Conservation (phyloP, 2,113 vertebrate species). For the Promerops cafer region DNA sequence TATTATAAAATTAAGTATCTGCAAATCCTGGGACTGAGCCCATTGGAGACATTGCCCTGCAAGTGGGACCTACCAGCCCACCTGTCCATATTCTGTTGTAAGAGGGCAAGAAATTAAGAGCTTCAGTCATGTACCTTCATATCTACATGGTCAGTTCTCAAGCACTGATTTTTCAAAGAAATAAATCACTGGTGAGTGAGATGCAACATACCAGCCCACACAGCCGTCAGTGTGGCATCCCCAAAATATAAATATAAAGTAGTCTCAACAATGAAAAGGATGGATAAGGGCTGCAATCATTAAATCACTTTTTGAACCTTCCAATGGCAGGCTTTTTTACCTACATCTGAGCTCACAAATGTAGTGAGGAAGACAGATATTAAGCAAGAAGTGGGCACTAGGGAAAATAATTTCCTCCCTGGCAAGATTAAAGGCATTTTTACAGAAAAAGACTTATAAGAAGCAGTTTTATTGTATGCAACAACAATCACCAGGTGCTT, state of each 20-base stretch:
- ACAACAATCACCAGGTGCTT: not conserved
- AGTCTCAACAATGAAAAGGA: not conserved
- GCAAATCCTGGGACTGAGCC: not conserved
- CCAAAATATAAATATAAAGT: not conserved
- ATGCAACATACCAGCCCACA: not conserved
- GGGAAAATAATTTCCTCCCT: not conserved
- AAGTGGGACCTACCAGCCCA: not conserved
- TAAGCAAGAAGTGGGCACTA: not conserved
- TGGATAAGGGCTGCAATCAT: not conserved
- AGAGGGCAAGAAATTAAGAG: not conserved
- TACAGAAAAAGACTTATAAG: not conserved
- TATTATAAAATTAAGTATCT: not conserved
- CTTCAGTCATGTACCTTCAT: not conserved
- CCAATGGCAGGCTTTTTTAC: not conserved
- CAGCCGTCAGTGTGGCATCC: not conserved
- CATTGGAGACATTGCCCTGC: not conserved
- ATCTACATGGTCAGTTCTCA: not conserved
- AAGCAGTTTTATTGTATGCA: not conserved
- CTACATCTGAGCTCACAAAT: not conserved
- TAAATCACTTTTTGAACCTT: not conserved
- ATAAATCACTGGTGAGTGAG: not conserved
- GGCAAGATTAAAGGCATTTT: not conserved
- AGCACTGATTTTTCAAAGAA: not conserved
- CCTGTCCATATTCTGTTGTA: not conserved
- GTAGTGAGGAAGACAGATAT: not conserved